Conservation (phyloP, 2,797 vertebrate genomes). For the Sphenodon punctatus region DNA sequence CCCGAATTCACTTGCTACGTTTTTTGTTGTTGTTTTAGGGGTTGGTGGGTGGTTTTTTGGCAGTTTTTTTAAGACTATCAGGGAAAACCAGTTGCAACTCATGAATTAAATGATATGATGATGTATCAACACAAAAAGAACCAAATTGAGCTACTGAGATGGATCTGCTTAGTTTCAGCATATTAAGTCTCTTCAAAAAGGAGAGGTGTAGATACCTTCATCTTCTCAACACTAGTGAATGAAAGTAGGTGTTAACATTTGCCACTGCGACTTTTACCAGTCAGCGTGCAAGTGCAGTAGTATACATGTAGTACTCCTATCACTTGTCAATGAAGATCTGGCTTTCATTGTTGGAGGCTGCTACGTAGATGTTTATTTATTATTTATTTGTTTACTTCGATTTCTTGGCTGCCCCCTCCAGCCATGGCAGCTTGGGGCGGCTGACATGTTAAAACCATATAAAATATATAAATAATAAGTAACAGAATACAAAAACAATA, state of each 20-base stretch:
- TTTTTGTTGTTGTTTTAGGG: too few relatives aligned
- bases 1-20: too few relatives aligned
- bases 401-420: too few relatives aligned
- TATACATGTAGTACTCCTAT: not conserved
- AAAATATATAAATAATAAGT: too few relatives aligned
- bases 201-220: not conserved
- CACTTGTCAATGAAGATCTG: not conserved
- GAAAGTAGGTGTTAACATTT: not conserved
- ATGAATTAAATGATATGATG: not conserved
- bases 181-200: not conserved
- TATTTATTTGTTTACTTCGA: too few relatives aligned
- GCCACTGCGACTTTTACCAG: not conserved
- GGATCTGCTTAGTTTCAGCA: not conserved
- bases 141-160: not conserved
- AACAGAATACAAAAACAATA: too few relatives aligned
- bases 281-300: not conserved
- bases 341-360: not conserved
- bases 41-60: too few relatives aligned
- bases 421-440: too few relatives aligned
- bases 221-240: not conserved
- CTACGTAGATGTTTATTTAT: too few relatives aligned
- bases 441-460: too few relatives aligned
- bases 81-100: not conserved
- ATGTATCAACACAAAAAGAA: not conserved
- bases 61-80: too few relatives aligned